Evolutionary conservation across 2,113 vertebrate genomes (phyloP).

Genomic region (Spilogale gracilis): DNA sequence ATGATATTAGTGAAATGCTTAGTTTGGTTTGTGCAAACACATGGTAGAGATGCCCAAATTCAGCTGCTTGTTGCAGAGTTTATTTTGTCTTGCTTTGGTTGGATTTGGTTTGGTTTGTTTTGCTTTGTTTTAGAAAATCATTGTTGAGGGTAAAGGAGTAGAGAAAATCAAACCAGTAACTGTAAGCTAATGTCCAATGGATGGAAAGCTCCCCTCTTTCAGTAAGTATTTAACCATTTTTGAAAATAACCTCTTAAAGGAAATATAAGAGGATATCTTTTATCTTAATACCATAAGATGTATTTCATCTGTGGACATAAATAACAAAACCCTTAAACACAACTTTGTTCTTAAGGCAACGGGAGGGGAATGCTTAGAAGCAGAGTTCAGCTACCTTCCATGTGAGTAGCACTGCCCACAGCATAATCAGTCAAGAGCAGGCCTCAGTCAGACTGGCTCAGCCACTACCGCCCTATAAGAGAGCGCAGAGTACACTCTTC

Average conservation of each 20-base stretch:
- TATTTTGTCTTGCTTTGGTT: neutral
- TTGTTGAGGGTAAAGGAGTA: neutral
- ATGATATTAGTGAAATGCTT: neutral
- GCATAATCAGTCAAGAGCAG: neutral
- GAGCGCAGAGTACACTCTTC: neutral
- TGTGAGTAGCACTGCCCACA: neutral
- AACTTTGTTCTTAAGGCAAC: neutral
- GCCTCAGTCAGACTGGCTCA: neutral
- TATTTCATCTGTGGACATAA: neutral
- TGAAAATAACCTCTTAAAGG: neutral
- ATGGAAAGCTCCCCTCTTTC: neutral
- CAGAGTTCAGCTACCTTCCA: neutral
- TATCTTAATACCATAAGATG: neutral
- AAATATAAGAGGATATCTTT: neutral
- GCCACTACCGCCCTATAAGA: neutral
- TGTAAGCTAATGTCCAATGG: neutral
- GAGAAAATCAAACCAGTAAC: neutral
- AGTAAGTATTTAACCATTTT: neutral
- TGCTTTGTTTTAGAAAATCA: slow-evolving; percentile 12
- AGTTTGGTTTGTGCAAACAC: neutral
- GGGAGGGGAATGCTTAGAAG: neutral
- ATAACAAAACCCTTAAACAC: neutral
- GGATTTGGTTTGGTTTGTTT: neutral
- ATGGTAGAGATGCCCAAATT: neutral
- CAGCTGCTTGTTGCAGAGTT: neutral